Percentiles rank a stretch among this genome's conserved stretches.
These are phyloP conservation scores for Piaya cayana DNA, from an alignment of 2,113 vertebrate genomes.

Conservation along the genomic window DNA sequence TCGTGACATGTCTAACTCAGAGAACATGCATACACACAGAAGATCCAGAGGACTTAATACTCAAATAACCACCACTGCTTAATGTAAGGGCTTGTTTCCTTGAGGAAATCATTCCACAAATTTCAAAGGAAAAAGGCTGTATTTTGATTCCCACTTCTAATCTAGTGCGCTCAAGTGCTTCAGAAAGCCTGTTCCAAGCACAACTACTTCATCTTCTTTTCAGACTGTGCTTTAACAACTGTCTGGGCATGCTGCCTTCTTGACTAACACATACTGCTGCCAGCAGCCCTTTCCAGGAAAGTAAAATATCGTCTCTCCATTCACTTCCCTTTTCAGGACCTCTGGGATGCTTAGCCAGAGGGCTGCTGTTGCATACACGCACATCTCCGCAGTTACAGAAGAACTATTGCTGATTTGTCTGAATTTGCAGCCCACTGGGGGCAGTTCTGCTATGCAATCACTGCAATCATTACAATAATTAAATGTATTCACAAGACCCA, in stretches of 20 bases:
- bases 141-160: not conserved
- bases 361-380: not conserved
- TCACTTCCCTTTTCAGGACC: not conserved
- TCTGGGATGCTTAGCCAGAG: not conserved
- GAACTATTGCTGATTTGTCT: fast-evolving
- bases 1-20: not conserved
- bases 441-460: not conserved
- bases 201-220: not conserved
- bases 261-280: not conserved
- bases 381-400: not conserved
- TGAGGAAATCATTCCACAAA: not conserved
- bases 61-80: not conserved
- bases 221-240: not conserved
- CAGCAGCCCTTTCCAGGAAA: not conserved
- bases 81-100: not conserved
- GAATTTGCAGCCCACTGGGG: not conserved
- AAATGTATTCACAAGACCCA: fast-evolving
- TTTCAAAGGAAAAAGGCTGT: not conserved
- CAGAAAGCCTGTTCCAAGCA: not conserved
- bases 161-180: not conserved
- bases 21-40: not conserved
- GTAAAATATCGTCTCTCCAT: not conserved
- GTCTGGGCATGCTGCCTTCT: not conserved
- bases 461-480: too few species aligned
- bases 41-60: not conserved